A percentile compares a stretch with the other conserved stretches of the same genome.
Conservation (phyloP, 1,140 invertebrate genomes). For the Pogonognathellus flavescens region DNA sequence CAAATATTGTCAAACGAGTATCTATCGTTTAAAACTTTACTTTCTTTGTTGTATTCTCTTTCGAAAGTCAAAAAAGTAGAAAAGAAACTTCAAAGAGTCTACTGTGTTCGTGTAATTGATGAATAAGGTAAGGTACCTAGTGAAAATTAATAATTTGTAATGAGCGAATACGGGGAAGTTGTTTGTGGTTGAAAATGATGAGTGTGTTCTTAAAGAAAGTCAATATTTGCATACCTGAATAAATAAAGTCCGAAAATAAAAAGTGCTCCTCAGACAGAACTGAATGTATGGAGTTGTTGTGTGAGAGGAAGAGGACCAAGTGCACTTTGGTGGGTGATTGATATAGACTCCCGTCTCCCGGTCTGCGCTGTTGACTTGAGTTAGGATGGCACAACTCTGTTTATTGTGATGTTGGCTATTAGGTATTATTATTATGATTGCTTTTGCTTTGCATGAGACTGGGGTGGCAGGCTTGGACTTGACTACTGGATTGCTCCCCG, state of each 20-base stretch:
- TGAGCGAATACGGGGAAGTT: background rate
- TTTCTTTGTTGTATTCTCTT: no score
- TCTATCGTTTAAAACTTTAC: no score
- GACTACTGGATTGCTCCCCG: constrained; percentile 24
- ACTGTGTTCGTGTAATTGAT: no score
- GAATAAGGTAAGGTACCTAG: no score
- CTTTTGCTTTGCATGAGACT: background rate
- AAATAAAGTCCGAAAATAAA: constrained; percentile 58
- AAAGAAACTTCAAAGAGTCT: no score
- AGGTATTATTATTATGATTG: constrained; percentile 37
- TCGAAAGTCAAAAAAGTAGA: no score
- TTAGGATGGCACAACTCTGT: constrained; percentile 42
- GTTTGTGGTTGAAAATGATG: background rate
- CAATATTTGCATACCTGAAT: constrained; percentile 53
- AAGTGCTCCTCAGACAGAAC: constrained; percentile 17
- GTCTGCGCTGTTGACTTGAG: constrained; percentile 9
- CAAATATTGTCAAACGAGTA: no score
- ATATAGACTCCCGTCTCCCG: constrained; percentile 29
- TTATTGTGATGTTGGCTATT: constrained; percentile 48
- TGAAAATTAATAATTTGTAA: background rate
- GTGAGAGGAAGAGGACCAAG: constrained; percentile 9
- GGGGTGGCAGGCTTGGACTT: constrained; percentile 37
- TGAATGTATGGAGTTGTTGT: constrained; percentile 3
- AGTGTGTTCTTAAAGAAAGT: background rate
- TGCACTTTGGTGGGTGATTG: constrained; percentile 20